Base-by-base conservation (phyloP, 2,888 invertebrate species). In the Synergus japonicus region DNA sequence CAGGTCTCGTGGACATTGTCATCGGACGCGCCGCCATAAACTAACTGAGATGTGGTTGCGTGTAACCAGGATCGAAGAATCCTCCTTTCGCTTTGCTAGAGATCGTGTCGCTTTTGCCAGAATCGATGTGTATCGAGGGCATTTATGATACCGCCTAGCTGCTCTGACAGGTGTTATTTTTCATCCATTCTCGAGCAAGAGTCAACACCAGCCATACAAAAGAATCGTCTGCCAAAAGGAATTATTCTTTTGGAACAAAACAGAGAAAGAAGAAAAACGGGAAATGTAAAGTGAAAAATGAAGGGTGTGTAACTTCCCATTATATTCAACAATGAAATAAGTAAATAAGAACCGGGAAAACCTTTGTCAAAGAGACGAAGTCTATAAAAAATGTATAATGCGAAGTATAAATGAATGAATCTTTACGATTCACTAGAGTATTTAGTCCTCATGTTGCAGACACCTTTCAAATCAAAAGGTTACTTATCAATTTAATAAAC, bases 1-100 rank as follows among this genome's bases (percentile, higher is more conserved):
- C 89, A 89, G 83, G 86, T 86, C 87, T 86, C 86, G 89, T 88
- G 88, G 88, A 90, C 89, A 90, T 89, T 89, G 90, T 89, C 89
- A 89, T 89, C 88, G 90, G 86, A 89, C 85, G 86, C 85, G 81
- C 81, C 83, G 88, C 87, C 87, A 89, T 89, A 89, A 89, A 89
- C 60, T 46, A 46, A 80, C 87, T 86, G 86, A 87, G 86, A 87
- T 85, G 81, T 82, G 83, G 85, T 80, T 82, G 81, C 81, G 81
- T 84, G 83, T 84, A 82, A 82, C 49, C 65, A 49, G 77, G n/a
- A 54, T 46, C 76, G 22, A 58, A 78, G 77, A 66, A 66, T 69
- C 29, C 41, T 78, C 76, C 54, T 58, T 65, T 76, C 67, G 37
- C 79, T 79, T 78, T 79, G 66, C 78, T 77, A 77, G 79, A 81